These are phyloP conservation scores for Pachydiplax longipennis DNA, from an alignment of 2,888 invertebrate genomes.

Conservation along the genomic window DNA sequence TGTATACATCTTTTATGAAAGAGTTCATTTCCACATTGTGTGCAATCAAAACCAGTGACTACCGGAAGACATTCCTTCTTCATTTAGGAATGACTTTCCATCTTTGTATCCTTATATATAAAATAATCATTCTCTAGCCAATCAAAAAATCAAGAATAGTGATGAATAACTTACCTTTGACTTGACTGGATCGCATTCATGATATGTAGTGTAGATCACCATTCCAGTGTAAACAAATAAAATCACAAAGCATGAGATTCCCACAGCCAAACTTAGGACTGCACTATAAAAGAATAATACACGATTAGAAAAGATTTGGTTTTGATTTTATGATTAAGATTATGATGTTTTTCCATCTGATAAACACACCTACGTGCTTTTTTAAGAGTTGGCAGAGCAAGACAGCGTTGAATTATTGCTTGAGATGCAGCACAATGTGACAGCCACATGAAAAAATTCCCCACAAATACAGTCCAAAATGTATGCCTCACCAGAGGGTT, in stretches of 20 bases:
- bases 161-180: slow-evolving; percentile 64
- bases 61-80: no score
- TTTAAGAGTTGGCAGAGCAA: slow-evolving; percentile 75
- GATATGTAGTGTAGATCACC: slow-evolving; percentile 84
- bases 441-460: slow-evolving; percentile 82
- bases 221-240: slow-evolving; percentile 86
- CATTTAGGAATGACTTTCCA: no score
- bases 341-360: not conserved
- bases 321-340: no score
- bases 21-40: no score
- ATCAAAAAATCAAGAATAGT: no score
- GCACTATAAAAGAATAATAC: slow-evolving; percentile 66
- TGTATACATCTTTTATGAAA: no score
- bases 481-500: slow-evolving; percentile 82
- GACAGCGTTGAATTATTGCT: slow-evolving; percentile 85
- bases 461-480: slow-evolving; percentile 79
- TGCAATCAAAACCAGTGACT: no score
- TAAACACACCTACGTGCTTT: slow-evolving; percentile 62
- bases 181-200: slow-evolving; percentile 82
- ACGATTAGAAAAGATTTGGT: no score
- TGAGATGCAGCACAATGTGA: slow-evolving; percentile 85
- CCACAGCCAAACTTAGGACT: slow-evolving; percentile 78
- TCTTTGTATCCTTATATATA: no score
- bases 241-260: slow-evolving; percentile 76
- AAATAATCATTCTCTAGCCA: no score